Conservation (phyloP, 2,113 vertebrate species). For the Octodon degus region DNA sequence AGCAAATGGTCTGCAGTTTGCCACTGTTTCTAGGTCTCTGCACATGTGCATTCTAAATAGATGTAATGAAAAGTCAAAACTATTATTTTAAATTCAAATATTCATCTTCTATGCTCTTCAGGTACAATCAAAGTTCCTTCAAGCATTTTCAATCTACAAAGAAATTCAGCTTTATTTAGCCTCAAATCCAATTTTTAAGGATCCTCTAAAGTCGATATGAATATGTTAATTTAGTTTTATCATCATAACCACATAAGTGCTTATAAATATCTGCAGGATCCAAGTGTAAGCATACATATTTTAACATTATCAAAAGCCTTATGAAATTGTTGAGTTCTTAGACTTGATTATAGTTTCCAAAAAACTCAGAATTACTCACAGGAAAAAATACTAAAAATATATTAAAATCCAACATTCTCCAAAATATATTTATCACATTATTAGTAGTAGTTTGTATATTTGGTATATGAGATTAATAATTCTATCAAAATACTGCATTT, state of each 20-base stretch:
- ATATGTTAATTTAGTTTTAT: conserved; percentile 79
- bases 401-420: conserved; percentile 23
- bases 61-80: conserved; percentile 40
- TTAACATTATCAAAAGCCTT: conserved; percentile 73
- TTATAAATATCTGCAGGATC: conserved; percentile 77
- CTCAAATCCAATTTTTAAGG: conserved; percentile 68
- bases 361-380: conserved; percentile 41
- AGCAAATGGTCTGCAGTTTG: background rate
- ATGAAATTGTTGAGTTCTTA: conserved; percentile 52
- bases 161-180: conserved; percentile 56
- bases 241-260: conserved; percentile 76
- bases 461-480: conserved; percentile 39
- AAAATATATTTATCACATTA: conserved; percentile 13
- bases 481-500: conserved; percentile 19
- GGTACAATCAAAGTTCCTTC: conserved; percentile 62
- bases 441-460: conserved; percentile 16
- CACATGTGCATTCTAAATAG: conserved; percentile 5
- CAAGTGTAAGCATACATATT: conserved; percentile 72
- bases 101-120: conserved; percentile 47
- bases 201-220: conserved; percentile 67
- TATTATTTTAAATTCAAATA: conserved; percentile 57
- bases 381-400: background rate
- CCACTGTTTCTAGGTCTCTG: background rate
- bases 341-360: conserved; percentile 65
- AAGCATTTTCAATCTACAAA: conserved; percentile 66